Conservation (phyloP, 2,113 vertebrate species). For the Oryzias javanicus region DNA sequence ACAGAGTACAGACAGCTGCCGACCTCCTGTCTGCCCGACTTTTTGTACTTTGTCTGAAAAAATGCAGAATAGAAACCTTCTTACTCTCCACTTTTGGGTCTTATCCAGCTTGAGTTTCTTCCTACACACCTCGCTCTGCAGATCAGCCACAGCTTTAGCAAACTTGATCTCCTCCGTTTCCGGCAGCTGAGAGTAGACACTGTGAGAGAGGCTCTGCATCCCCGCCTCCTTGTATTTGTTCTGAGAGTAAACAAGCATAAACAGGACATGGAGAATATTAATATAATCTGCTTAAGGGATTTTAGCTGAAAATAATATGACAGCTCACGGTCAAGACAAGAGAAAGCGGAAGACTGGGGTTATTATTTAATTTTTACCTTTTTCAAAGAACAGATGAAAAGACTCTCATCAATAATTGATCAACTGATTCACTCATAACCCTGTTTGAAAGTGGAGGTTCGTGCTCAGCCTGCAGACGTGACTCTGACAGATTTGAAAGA, state of each 20-base stretch:
- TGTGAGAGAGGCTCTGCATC: conserved; percentile 31
- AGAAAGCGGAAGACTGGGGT: too few species aligned
- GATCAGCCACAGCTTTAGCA: conserved; percentile 64
- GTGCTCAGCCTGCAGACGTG: too few species aligned
- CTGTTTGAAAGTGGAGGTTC: too few species aligned
- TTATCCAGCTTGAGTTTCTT: background rate
- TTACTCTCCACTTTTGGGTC: too few species aligned
- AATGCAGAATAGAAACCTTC: background rate
- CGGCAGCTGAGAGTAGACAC: conserved; percentile 53
- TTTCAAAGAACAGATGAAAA: too few species aligned
- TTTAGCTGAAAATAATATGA: too few species aligned
- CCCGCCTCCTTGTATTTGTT: conserved; percentile 47
- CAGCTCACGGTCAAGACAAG: too few species aligned
- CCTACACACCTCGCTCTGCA: conserved; percentile 84
- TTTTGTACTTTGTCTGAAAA: conserved; percentile 83
- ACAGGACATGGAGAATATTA: too few species aligned
- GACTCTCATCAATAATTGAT: too few species aligned
- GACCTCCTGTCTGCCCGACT: conserved; percentile 72
- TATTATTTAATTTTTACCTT: too few species aligned
- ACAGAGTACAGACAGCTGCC: conserved; percentile 80
- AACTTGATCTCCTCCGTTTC: conserved; percentile 44
- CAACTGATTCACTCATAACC: too few species aligned
- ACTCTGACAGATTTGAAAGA: too few species aligned
- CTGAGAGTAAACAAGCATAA: conserved; percentile 21
- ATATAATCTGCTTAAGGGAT: background rate